These are phyloP conservation scores for Montipora capricornis DNA, from an alignment of 64 coral and sea anemone genomes.

Conservation along the genomic window DNA sequence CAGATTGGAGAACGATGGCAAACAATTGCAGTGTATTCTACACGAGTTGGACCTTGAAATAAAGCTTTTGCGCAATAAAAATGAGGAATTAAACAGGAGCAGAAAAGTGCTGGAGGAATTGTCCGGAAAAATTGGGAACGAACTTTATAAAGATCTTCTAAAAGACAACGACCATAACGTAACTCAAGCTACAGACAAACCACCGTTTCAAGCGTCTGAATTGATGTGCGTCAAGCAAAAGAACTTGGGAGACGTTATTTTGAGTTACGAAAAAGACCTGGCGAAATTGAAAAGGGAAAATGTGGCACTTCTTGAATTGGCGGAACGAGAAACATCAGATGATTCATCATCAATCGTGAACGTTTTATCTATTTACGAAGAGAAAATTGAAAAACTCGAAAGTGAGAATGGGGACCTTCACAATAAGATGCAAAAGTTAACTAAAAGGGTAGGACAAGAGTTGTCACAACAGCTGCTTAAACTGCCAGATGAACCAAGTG, in stretches of 20 bases:
- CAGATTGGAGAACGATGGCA: background rate
- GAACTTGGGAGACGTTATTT: conserved; percentile 28
- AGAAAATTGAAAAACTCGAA: conserved; percentile 59
- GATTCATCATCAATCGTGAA: conserved; percentile 27
- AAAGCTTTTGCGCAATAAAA: background rate
- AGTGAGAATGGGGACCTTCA: conserved; percentile 53
- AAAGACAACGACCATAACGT: background rate
- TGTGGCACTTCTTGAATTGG: conserved; percentile 14
- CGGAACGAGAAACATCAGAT: conserved; percentile 40
- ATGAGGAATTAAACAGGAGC: background rate
- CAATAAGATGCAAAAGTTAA: conserved; percentile 59
- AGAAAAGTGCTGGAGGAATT: conserved; percentile 18
- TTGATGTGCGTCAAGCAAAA: conserved; percentile 8
- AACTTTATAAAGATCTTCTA: conserved; percentile 2
- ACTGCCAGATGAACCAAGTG: background rate
- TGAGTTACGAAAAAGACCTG: conserved; percentile 60
- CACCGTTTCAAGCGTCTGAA: conserved; percentile 1
- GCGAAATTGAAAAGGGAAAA: conserved; percentile 57
- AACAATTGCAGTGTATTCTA: background rate
- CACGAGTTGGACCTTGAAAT: conserved; percentile 8
- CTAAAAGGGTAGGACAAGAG: conserved; percentile 59
- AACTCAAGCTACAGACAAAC: background rate
- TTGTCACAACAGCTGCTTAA: conserved; percentile 62
- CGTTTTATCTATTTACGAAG: conserved; percentile 53
- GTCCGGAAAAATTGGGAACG: conserved; percentile 16